A percentile compares a stretch with the other conserved stretches of the same genome.
Conservation (phyloP, 64 coral and sea anemone species). For the Stichodactyla mertensii region DNA sequence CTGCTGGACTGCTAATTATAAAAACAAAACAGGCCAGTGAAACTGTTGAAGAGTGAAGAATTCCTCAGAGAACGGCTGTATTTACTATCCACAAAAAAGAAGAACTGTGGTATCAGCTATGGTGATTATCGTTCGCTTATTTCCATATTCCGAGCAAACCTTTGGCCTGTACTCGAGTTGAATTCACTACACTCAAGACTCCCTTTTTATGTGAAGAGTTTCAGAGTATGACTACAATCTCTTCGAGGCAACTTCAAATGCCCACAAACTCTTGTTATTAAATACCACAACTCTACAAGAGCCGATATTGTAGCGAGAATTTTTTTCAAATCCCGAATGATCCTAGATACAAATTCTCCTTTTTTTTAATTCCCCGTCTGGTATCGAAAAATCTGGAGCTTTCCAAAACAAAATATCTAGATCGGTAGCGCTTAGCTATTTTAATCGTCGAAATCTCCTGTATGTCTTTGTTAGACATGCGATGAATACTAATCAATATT, state of each 20-base stretch:
- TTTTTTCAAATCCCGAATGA: not conserved
- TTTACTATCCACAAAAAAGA: not conserved
- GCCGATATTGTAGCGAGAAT: too few species aligned
- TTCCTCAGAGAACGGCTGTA: not conserved
- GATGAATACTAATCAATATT: not conserved
- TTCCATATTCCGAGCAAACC: not conserved
- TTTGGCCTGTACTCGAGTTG: not conserved
- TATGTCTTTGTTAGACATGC: slow-evolving; percentile 3
- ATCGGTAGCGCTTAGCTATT: slow-evolving; percentile 1
- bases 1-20: slow-evolving; percentile 14
- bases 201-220: not conserved
- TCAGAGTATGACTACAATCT: not conserved
- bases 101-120: not conserved
- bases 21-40: slow-evolving; percentile 7
- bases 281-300: not conserved
- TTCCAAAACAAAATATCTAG: not conserved
- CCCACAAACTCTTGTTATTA: not conserved
- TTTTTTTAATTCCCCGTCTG: not conserved
- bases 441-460: not conserved
- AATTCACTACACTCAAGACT: not conserved
- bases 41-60: slow-evolving; percentile 1
- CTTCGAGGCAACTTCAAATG: not conserved
- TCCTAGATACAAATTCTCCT: not conserved
- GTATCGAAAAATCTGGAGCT: not conserved
- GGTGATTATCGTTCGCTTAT: not conserved